Conservation (phyloP, 2,888 invertebrate genomes). For the Callimorpha dominula region DNA sequence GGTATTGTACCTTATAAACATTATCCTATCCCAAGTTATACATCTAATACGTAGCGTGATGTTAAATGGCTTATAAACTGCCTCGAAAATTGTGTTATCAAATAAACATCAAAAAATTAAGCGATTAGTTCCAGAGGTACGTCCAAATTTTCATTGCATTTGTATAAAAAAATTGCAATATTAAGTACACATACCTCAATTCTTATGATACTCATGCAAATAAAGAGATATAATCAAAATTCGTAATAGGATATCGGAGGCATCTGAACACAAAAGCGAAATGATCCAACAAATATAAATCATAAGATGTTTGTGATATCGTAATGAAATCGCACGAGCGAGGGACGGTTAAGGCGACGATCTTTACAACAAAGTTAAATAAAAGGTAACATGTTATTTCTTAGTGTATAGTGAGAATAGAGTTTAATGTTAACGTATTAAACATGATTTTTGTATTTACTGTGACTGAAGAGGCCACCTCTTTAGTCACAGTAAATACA, state of each 20-base stretch:
- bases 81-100: not conserved
- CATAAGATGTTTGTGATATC: constrained; percentile 67
- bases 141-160: not conserved
- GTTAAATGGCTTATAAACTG: not conserved
- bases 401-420: no score
- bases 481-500: no score
- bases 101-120: not conserved
- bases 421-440: no score
- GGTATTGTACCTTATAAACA: no score
- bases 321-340: constrained; percentile 73
- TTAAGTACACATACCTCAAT: not conserved
- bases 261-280: constrained; percentile 58
- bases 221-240: constrained; percentile 45
- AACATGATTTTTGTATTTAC: no score
- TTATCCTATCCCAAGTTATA: no score
- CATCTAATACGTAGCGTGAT: not conserved
- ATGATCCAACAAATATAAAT: constrained; percentile 64
- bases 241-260: constrained; percentile 52
- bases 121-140: not conserved
- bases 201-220: constrained; percentile 23
- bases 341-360: constrained; percentile 52
- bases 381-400: no score
- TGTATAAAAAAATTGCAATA: not conserved
- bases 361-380: not conserved
- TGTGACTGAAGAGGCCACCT: no score